Evolutionary conservation across 35 echinoderm and acorn worm species (phyloP).

Genomic region (Holothuria glaberrima): DNA sequence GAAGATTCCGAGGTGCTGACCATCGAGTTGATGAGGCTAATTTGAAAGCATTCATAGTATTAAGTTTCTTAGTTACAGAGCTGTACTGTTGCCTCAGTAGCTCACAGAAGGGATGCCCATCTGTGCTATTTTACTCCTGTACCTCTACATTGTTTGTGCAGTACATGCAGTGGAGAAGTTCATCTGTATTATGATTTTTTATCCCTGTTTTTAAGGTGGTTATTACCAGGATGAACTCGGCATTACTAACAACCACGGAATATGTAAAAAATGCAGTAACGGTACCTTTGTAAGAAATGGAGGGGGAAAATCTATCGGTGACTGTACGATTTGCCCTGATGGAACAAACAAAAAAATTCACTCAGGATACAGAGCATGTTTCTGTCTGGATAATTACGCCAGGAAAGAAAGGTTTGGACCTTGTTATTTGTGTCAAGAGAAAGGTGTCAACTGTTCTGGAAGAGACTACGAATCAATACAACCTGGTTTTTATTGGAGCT

Average conservation of each 20-base stretch:
- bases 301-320: not conserved
- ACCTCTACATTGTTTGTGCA: no score
- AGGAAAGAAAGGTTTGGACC: constrained; percentile 36
- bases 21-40: no score
- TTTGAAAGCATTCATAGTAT: no score
- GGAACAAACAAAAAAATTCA: constrained; percentile 27
- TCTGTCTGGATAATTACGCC: no score
- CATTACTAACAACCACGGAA: not conserved
- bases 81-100: no score
- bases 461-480: constrained; percentile 30
- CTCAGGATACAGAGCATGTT: constrained; percentile 54
- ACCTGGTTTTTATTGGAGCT: no score
- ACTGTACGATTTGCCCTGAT: constrained; percentile 52
- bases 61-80: no score
- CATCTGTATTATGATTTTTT: no score
- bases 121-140: no score
- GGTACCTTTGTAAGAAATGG: constrained; percentile 36
- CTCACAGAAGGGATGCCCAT: no score
- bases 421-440: constrained; percentile 4
- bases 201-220: constrained; percentile 43
- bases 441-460: constrained; percentile 43
- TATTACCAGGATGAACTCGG: constrained; percentile 47
- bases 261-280: constrained; percentile 51
- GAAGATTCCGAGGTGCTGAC: no score
- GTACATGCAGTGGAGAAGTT: no score